Conservation (phyloP, 64 coral and sea anemone species). For the Montipora efflorescens region DNA sequence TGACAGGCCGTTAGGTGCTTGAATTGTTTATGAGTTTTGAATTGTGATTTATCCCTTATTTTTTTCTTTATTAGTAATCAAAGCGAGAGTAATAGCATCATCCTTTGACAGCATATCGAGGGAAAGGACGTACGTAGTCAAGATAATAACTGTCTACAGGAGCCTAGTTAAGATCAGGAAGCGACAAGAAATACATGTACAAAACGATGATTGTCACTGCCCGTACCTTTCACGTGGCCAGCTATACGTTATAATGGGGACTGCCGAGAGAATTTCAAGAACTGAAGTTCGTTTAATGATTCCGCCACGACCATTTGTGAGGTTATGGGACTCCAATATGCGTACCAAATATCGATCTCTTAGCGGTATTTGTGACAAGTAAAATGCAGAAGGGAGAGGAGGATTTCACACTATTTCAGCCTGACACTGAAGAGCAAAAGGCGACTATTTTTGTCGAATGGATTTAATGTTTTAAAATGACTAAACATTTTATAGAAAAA, state of each 20-base stretch:
- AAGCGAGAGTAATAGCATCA: background rate
- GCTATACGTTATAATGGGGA: constrained; percentile 45
- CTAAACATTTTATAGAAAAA: no score
- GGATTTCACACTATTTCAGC: no score
- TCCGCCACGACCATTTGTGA: constrained; percentile 18
- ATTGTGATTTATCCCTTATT: background rate
- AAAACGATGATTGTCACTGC: constrained; percentile 1
- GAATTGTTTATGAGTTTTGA: no score
- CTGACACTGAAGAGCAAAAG: no score
- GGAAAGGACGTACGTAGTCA: constrained; percentile 17
- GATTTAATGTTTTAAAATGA: no score
- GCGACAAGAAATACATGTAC: background rate
- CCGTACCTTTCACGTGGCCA: background rate
- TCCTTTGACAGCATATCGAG: background rate
- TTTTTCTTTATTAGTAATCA: background rate
- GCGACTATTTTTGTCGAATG: no score
- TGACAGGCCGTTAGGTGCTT: no score
- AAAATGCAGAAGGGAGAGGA: background rate
- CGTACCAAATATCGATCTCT: background rate
- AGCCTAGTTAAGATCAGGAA: background rate
- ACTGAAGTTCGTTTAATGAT: background rate
- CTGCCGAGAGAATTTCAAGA: background rate
- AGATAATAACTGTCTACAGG: background rate
- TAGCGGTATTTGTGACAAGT: background rate
- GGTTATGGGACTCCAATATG: constrained; percentile 9